These are phyloP conservation scores for Euschistus heros DNA, from an alignment of 1,140 invertebrate species.

Conservation along the genomic window DNA sequence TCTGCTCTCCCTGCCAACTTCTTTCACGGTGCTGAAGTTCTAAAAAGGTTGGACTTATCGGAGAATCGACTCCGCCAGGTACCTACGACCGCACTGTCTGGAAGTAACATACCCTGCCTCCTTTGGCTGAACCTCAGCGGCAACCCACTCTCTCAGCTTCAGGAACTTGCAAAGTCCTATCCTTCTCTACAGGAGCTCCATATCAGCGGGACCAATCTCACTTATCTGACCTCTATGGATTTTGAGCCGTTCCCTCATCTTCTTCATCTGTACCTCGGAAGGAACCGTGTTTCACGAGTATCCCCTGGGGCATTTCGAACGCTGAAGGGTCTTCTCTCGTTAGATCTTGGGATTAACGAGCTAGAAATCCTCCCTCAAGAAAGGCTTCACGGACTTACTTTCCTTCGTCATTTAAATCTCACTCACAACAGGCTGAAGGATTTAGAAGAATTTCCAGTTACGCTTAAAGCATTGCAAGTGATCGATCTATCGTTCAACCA, in stretches of 20 bases:
- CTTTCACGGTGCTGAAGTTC: conserved; percentile 50
- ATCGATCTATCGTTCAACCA: conserved; percentile 77
- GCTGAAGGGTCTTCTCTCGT: conserved; percentile 58
- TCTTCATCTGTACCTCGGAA: conserved; percentile 56
- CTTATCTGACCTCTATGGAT: conserved; percentile 73
- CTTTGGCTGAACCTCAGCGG: conserved; percentile 66
- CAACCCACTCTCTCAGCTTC: conserved; percentile 64
- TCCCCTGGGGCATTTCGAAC: conserved; percentile 75
- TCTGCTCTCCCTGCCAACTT: conserved; percentile 71
- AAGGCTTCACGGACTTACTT: conserved; percentile 62
- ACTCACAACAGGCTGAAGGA: conserved; percentile 71
- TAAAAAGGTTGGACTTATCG: conserved; percentile 67
- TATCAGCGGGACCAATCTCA: conserved; percentile 70
- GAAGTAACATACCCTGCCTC: conserved; percentile 56
- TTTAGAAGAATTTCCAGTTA: conserved; percentile 68
- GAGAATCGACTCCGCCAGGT: conserved; percentile 71
- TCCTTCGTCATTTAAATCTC: conserved; percentile 63
- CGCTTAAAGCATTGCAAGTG: conserved; percentile 62
- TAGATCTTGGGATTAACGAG: conserved; percentile 75
- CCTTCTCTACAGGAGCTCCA: conserved; percentile 58
- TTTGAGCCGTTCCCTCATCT: conserved; percentile 76
- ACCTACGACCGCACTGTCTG: conserved; percentile 64
- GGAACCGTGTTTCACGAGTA: conserved; percentile 66
- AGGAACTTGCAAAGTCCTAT: conserved; percentile 40
- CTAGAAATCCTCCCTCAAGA: conserved; percentile 76